phyloP scores from a whole-genome alignment of 2,113 vertebrate species.

The Cryptotis parvus region DNA sequence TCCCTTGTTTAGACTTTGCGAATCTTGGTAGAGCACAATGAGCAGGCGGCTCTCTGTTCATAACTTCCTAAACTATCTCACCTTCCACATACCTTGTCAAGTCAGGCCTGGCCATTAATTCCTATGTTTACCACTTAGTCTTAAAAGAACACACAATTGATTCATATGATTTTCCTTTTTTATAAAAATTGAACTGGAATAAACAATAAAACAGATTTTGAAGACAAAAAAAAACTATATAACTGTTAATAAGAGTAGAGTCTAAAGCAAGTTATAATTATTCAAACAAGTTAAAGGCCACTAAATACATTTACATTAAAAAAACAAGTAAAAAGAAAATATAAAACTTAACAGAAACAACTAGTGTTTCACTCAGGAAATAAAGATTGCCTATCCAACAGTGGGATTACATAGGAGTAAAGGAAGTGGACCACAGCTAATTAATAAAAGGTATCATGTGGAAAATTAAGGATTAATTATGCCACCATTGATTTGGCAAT shows the following conservation, averaged over 20 bases:
- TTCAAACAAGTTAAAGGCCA: not conserved
- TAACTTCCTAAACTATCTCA: not conserved
- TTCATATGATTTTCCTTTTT: not conserved
- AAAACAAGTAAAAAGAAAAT: too few species aligned
- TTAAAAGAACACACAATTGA: conserved; percentile 43
- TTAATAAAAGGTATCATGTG: not conserved
- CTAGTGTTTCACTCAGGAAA: not conserved
- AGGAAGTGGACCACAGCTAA: not conserved
- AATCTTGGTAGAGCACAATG: not conserved
- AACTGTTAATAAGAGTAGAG: not conserved
- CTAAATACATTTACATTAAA: too few species aligned
- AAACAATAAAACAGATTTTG: too few species aligned
- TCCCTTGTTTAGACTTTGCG: conserved; percentile 4
- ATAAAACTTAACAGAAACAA: too few species aligned
- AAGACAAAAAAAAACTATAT: too few species aligned
- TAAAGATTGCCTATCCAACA: not conserved
- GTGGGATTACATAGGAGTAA: not conserved
- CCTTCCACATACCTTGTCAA: not conserved
- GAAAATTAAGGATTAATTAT: not conserved
- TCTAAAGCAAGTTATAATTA: conserved; percentile 5
- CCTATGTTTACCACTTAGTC: not conserved
- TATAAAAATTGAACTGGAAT: too few species aligned
- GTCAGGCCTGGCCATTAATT: not conserved
- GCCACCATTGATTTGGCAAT: not conserved
- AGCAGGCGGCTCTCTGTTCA: not conserved